Conservation (phyloP, 2,888 invertebrate genomes). For the Hanleya hanleyi region DNA sequence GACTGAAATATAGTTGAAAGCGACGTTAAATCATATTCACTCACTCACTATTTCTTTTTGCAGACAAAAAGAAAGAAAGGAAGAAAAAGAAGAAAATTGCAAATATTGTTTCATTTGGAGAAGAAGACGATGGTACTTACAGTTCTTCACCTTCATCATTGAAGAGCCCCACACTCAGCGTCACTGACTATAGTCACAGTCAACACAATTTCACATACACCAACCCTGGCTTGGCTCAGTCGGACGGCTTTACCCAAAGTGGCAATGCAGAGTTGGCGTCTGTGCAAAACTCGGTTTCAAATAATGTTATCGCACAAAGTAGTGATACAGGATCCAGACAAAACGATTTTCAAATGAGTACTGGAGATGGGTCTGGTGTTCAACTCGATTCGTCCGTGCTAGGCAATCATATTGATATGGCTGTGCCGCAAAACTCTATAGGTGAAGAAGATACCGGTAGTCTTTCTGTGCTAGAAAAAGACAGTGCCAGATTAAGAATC, state of each 20-base stretch:
- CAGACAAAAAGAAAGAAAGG: conserved; percentile 71
- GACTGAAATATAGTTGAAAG: no score
- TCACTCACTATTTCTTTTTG: conserved; percentile 22
- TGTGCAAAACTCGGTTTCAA: neutral
- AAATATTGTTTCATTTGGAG: conserved; percentile 83
- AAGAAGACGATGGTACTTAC: conserved; percentile 74
- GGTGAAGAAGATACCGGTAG: neutral
- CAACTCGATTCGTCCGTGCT: neutral
- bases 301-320: neutral
- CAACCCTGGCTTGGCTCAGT: neutral
- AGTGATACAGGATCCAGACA: neutral
- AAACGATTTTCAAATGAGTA: neutral
- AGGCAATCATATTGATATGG: neutral
- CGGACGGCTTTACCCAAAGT: neutral
- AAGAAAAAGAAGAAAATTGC: conserved; percentile 78
- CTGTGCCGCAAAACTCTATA: neutral
- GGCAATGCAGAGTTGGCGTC: neutral
- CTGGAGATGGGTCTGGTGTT: no score
- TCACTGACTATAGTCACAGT: neutral
- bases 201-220: neutral
- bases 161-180: conserved; percentile 31
- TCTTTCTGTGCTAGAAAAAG: neutral
- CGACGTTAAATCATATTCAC: no score
- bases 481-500: neutral
- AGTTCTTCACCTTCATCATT: conserved; percentile 40